These are phyloP conservation scores for Agriopis aurantiaria DNA, from an alignment of 2,888 invertebrate species.

Conservation along the genomic window DNA sequence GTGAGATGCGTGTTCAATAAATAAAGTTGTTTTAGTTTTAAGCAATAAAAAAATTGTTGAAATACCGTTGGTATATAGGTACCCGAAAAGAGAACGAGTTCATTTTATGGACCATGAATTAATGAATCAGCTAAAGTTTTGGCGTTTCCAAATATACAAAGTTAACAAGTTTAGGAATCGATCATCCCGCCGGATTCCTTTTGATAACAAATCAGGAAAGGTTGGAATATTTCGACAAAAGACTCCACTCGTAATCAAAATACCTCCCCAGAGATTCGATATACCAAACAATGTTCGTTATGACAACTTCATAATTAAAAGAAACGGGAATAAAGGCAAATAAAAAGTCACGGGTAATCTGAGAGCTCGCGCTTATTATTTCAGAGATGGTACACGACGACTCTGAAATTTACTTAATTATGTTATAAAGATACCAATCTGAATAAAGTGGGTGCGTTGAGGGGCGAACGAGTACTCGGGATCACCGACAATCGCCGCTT, in stretches of 20 bases:
- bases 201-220: constrained; percentile 45
- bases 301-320: constrained; percentile 59
- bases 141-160: constrained; percentile 10
- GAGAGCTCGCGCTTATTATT: constrained; percentile 73
- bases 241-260: constrained; percentile 35
- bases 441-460: constrained; percentile 63
- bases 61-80: too few relatives aligned
- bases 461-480: constrained; percentile 49
- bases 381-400: constrained; percentile 67
- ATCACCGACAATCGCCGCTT: constrained; percentile 61
- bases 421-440: constrained; percentile 76
- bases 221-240: constrained; percentile 51
- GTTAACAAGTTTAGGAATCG: constrained; percentile 39
- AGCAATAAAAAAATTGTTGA: too few relatives aligned
- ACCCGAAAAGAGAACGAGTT: background rate
- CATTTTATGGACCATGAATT: background rate
- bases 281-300: constrained; percentile 47
- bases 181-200: constrained; percentile 54
- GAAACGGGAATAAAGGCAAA: constrained; percentile 65
- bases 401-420: constrained; percentile 79
- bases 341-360: constrained; percentile 72
- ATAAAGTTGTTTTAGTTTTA: background rate
- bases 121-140: constrained; percentile 8
- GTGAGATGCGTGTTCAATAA: background rate
- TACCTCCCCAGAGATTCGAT: constrained; percentile 54